Conservation (phyloP, 2,113 vertebrate genomes). For the Poeciliopsis prolifica region DNA sequence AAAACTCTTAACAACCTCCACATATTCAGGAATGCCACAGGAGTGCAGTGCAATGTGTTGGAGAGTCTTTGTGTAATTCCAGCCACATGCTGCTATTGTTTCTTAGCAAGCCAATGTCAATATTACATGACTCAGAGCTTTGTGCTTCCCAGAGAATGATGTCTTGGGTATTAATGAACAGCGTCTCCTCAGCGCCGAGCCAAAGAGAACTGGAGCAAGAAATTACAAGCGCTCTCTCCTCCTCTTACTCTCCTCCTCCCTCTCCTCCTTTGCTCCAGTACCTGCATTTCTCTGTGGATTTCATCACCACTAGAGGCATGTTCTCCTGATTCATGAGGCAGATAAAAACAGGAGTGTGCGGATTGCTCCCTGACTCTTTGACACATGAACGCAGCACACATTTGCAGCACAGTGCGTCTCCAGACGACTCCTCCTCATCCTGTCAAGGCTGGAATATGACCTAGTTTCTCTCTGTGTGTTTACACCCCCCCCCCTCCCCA, state of each 20-base stretch:
- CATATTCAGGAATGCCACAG: slow-evolving; percentile 5
- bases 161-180: slow-evolving; percentile 52
- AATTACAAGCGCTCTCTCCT: slow-evolving; percentile 39
- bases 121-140: slow-evolving; percentile 36
- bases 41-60: slow-evolving; percentile 34
- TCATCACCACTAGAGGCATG: slow-evolving; percentile 47
- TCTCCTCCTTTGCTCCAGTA: slow-evolving; percentile 18
- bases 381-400: slow-evolving; percentile 39
- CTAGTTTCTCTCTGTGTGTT: slow-evolving; percentile 70
- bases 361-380: slow-evolving; percentile 48
- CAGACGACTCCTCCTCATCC: slow-evolving; percentile 48
- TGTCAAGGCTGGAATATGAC: slow-evolving; percentile 62
- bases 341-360: slow-evolving; percentile 36
- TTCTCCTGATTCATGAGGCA: slow-evolving; percentile 42
- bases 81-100: slow-evolving; percentile 12
- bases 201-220: slow-evolving; percentile 56
- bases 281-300: slow-evolving; percentile 45
- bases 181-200: slow-evolving; percentile 38
- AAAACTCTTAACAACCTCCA: background rate
- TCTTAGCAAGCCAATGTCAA: slow-evolving; percentile 30
- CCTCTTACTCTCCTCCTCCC: background rate
- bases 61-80: slow-evolving; percentile 13
- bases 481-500: too few species aligned
- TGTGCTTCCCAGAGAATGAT: slow-evolving; percentile 24
- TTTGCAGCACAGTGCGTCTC: slow-evolving; percentile 35